Evolutionary conservation across 2,888 invertebrate genomes (phyloP), one percentile per base, ranked within the genome.

Genomic region (Ecliptopera silaceata): DNA sequence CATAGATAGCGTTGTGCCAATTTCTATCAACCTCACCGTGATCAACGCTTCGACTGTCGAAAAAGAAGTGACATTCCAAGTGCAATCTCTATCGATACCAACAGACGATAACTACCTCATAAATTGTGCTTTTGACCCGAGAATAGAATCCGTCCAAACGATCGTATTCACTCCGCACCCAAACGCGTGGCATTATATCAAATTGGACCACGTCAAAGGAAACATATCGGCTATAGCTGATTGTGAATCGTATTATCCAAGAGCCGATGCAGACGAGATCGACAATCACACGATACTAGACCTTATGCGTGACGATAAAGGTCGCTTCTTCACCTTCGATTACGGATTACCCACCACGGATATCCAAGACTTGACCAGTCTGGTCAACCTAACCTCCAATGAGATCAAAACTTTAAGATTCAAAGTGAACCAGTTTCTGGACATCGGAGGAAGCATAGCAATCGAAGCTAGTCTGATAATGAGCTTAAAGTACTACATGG

Each of bases 381-480:
- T 94, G 3, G 80, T 97, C 18, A 95, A 96, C 72, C 75, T 97
- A 41, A 94, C 94, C 8, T 93, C 93, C 3, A 89, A 91, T 1
- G 92, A 93, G 66, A 91, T 94, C 22, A 93, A 93, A 38, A 92
- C 94, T 0, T 88, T 97, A 48, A 93, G 94, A 61, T 96, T 97
- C 74, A 91, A 93, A 53, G 88, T 97, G 10, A 93, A 94, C 32
- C 93, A 94, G 55, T 93, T 95, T 18, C 88, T 90, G 42, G 97
- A 97, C 72, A 94, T 95, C 29, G 97, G 97, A 0, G 97, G 97
- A 0, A 96, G 95, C 1, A 76, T 97, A 15, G 92, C 94, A 0
- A 92, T 96, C 63, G 95, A 95, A 47, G 86, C 96, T 0, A 95
- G 95, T 48, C 88, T 96, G 73, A 92, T 95, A 68, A 93, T 93